Conservation (phyloP, 2,113 vertebrate genomes). For the Thermophis baileyi region DNA sequence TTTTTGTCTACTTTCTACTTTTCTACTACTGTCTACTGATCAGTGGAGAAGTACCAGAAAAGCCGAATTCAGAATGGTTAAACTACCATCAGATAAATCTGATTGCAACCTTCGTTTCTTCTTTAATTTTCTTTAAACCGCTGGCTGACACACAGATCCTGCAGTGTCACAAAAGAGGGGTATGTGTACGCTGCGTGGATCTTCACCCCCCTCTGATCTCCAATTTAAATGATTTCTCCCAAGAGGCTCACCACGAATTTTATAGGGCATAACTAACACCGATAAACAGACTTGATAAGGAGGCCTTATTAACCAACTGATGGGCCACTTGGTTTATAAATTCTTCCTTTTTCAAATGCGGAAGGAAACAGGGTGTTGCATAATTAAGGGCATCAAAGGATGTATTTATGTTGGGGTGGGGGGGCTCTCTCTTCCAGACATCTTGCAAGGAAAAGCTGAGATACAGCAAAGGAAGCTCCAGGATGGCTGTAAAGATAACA, state of each 20-base stretch:
- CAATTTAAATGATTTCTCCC: constrained; percentile 47
- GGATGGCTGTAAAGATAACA: neutral
- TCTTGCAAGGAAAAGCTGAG: neutral
- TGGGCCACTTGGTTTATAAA: constrained; percentile 57
- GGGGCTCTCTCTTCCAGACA: neutral
- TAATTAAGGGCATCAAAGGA: neutral
- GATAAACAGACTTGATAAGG: constrained; percentile 66
- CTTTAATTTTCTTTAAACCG: neutral
- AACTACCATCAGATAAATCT: constrained; percentile 10
- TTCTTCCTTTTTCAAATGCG: constrained; percentile 57
- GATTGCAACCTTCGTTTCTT: neutral
- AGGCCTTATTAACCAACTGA: constrained; percentile 56
- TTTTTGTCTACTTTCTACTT: constrained; percentile 14
- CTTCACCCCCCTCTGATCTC: too few relatives aligned
- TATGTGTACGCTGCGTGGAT: neutral
- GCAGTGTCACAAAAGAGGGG: neutral
- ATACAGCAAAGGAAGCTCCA: neutral
- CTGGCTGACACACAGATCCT: rapidly evolving
- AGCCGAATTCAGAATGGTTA: constrained; percentile 30
- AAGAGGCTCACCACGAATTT: constrained; percentile 52
- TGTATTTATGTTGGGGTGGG: neutral
- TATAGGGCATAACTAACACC: constrained; percentile 67
- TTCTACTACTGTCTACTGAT: too few relatives aligned
- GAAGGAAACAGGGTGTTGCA: constrained; percentile 43
- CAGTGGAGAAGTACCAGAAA: neutral